These are phyloP conservation scores for Ispidina picta DNA, from an alignment of 2,797 vertebrate species.

Conservation along the genomic window DNA sequence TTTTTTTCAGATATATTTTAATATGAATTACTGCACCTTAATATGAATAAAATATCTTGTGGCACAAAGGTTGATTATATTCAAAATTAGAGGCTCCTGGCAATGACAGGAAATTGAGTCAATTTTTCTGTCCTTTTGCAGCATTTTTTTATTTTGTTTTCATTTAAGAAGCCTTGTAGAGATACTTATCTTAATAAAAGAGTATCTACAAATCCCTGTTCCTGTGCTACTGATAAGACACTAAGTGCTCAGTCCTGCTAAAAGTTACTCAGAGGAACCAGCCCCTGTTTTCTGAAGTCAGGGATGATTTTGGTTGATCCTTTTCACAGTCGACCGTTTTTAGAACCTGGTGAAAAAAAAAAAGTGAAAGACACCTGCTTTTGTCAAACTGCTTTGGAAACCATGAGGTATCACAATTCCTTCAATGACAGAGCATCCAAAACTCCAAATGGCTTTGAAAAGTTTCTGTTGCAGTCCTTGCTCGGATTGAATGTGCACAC, in stretches of 20 bases:
- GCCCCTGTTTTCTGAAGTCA: conserved; percentile 28
- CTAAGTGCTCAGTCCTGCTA: not conserved
- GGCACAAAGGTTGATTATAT: conserved; percentile 27
- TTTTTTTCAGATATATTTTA: not conserved
- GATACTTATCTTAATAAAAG: conserved; percentile 56
- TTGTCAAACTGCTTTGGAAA: not conserved
- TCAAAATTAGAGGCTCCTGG: conserved; percentile 40
- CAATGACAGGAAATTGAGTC: conserved; percentile 22
- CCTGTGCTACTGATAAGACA: conserved; percentile 32
- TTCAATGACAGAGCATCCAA: rapidly evolving
- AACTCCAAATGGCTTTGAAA: not conserved
- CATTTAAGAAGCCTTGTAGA: not conserved
- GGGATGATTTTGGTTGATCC: conserved; percentile 11
- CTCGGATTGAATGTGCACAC: not conserved
- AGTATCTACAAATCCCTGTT: conserved; percentile 49
- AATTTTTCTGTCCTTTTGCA: conserved; percentile 48
- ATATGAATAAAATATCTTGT: not conserved
- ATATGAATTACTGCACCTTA: not conserved
- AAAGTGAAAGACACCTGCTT: not conserved
- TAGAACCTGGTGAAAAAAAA: not conserved
- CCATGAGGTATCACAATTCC: not conserved
- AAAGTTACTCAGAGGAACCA: not conserved
- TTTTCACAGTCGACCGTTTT: not conserved
- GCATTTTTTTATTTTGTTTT: conserved; percentile 51
- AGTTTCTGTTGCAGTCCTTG: not conserved